phyloP scores from a whole-genome alignment of 1,140 invertebrate species.

The Pseudachorutes palmiensis region DNA sequence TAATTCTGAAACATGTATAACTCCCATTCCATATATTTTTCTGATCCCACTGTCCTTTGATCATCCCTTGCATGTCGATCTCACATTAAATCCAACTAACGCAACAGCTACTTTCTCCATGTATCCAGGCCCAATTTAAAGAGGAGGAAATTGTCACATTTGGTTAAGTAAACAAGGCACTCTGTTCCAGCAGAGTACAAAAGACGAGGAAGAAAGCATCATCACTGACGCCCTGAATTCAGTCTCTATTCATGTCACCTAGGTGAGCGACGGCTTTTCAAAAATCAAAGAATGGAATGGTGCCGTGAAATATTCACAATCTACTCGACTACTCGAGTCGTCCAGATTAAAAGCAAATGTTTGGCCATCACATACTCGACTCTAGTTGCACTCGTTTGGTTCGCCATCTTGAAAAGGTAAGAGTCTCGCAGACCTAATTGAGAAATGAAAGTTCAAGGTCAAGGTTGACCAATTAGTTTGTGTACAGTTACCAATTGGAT shows the following conservation, averaged over 20 bases:
- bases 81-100: too few relatives aligned
- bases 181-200: too few relatives aligned
- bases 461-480: neutral
- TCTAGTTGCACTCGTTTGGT: conserved; percentile 3
- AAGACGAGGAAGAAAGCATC: too few relatives aligned
- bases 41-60: too few relatives aligned
- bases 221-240: too few relatives aligned
- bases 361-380: conserved; percentile 26
- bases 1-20: too few relatives aligned
- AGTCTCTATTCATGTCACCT: neutral
- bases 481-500: conserved; percentile 46
- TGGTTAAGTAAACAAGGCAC: too few relatives aligned
- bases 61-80: neutral
- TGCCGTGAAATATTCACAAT: neutral
- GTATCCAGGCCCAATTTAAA: too few relatives aligned
- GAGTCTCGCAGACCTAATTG: neutral
- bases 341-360: conserved; percentile 29
- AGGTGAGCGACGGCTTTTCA: neutral
- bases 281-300: neutral
- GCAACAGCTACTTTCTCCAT: too few relatives aligned
- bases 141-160: too few relatives aligned
- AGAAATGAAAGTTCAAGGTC: neutral
- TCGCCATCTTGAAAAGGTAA: neutral
- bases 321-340: conserved; percentile 25
- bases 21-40: too few relatives aligned